These are phyloP conservation scores for Rhaphigaster nebulosa DNA, from an alignment of 2,888 invertebrate genomes.

Conservation along the genomic window DNA sequence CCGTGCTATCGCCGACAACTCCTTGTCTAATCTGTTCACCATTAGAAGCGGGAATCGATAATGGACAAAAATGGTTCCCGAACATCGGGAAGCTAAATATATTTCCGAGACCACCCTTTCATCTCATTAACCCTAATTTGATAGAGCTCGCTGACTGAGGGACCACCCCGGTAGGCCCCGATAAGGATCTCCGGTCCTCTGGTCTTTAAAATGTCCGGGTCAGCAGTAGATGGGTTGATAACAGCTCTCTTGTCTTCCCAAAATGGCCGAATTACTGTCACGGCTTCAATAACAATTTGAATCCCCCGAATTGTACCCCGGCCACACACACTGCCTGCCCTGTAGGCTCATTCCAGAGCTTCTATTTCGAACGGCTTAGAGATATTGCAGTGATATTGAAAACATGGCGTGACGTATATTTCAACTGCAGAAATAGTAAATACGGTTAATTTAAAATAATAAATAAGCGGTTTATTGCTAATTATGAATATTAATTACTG, in stretches of 20 bases:
- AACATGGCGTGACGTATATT: too few relatives aligned
- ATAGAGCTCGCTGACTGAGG: constrained; percentile 26
- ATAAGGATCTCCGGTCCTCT: constrained; percentile 18
- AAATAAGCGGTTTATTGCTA: too few relatives aligned
- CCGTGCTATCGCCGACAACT: not conserved
- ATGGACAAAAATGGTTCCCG: constrained; percentile 7
- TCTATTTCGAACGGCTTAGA: too few relatives aligned
- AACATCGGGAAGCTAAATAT: not conserved
- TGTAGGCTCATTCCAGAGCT: not conserved
- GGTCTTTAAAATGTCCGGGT: constrained; percentile 40
- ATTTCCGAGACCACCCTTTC: constrained; percentile 26
- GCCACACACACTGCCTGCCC: not conserved
- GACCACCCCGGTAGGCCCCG: not conserved
- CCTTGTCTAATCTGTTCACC: constrained; percentile 40
- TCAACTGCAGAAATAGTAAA: too few relatives aligned
- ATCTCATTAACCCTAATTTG: constrained; percentile 42
- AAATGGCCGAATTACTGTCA: constrained; percentile 36
- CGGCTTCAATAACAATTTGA: constrained; percentile 24
- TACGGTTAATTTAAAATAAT: too few relatives aligned
- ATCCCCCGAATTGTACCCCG: not conserved
- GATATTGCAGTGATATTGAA: too few relatives aligned
- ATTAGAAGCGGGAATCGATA: not conserved
- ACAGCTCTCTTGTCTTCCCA: constrained; percentile 21
- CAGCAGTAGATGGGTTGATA: constrained; percentile 25
- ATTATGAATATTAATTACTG: too few relatives aligned